Percentiles rank a stretch among this genome's conserved stretches.
These are phyloP conservation scores for Spea multiplicata DNA, from an alignment of 2,113 vertebrate species.

Conservation along the genomic window DNA sequence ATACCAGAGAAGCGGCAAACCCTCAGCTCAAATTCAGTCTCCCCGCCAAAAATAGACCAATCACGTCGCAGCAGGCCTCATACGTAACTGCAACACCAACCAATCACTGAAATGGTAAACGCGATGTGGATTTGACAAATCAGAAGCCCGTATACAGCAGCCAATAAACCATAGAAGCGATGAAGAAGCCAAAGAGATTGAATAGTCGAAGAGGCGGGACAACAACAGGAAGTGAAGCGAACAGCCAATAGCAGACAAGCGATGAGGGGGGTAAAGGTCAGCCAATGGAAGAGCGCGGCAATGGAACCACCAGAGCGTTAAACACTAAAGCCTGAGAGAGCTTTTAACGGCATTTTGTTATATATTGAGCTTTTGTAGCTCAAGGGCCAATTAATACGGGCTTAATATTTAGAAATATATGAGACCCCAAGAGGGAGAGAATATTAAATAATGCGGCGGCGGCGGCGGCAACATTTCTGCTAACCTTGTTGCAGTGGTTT, in stretches of 20 bases:
- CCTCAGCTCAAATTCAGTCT: constrained; percentile 21
- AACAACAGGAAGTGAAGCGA: not conserved
- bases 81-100: not conserved
- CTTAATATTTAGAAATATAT: too few relatives aligned
- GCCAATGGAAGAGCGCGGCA: not conserved
- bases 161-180: not conserved
- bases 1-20: not conserved
- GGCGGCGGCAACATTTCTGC: too few relatives aligned
- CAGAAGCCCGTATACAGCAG: not conserved
- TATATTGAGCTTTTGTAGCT: too few relatives aligned
- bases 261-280: not conserved
- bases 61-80: not conserved
- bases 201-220: not conserved
- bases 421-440: too few relatives aligned
- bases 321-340: too few relatives aligned
- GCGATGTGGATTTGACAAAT: not conserved
- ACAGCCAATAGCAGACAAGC: not conserved
- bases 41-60: constrained; percentile 34
- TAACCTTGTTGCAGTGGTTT: too few relatives aligned
- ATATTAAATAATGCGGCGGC: too few relatives aligned
- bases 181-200: not conserved
- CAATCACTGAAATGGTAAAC: not conserved
- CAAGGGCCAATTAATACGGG: too few relatives aligned
- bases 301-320: too few relatives aligned
- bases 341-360: too few relatives aligned